phyloP scores from a whole-genome alignment of 2,797 vertebrate genomes.

The Crypturellus tataupa region DNA sequence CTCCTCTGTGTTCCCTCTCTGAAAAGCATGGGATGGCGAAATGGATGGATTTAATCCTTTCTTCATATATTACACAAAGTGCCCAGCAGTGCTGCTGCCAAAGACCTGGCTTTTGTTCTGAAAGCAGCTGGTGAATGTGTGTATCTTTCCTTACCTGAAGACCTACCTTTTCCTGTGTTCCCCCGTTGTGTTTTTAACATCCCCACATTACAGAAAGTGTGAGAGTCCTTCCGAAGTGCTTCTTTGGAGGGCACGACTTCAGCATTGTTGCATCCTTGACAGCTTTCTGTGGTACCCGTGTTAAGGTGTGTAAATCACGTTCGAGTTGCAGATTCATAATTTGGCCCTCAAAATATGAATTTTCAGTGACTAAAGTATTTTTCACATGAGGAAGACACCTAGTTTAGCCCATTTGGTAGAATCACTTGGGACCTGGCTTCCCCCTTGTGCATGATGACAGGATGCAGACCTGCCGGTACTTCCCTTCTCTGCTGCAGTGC shows the following conservation, averaged over 20 bases:
- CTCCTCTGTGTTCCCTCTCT: neutral
- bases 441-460: accelerated
- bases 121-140: neutral
- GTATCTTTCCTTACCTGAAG: neutral
- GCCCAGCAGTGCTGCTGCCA: neutral
- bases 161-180: neutral
- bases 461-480: neutral
- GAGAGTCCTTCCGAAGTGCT: neutral
- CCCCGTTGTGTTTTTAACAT: neutral
- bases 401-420: neutral
- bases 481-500: neutral
- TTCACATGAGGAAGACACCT: neutral
- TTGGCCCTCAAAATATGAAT: neutral
- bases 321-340: neutral
- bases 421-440: neutral
- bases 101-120: neutral
- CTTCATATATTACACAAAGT: neutral
- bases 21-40: neutral
- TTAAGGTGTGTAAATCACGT: neutral
- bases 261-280: neutral
- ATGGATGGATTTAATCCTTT: neutral
- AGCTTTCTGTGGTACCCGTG: neutral
- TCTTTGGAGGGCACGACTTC: neutral
- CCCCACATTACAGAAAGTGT: neutral
- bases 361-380: neutral